These are phyloP conservation scores for Charadrius vociferus DNA, from an alignment of 2,113 vertebrate species.

Conservation along the genomic window DNA sequence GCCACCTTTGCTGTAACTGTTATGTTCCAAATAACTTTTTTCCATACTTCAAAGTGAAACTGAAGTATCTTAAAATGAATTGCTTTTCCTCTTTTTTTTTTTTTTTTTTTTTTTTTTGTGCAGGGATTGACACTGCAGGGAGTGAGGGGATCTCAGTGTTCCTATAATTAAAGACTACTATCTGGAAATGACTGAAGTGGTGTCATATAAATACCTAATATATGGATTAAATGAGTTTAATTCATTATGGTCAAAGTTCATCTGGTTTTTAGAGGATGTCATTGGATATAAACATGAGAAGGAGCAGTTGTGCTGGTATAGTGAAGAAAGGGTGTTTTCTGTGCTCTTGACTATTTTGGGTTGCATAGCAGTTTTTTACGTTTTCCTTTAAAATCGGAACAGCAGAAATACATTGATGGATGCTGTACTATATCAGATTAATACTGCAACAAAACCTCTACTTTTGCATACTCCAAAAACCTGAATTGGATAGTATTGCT, in stretches of 20 bases:
- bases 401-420: neutral
- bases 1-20: neutral
- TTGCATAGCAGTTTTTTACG: neutral
- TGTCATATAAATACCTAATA: neutral
- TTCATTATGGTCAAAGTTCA: neutral
- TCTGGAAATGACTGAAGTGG: neutral
- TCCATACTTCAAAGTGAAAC: neutral
- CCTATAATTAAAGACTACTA: neutral
- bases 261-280: neutral
- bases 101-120: neutral
- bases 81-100: neutral
- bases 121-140: fast-evolving
- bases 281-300: neutral
- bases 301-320: neutral
- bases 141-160: neutral
- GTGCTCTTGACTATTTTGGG: neutral
- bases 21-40: neutral
- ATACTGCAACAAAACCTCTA: neutral
- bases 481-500: neutral
- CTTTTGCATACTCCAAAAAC: neutral
- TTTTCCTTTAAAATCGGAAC: neutral
- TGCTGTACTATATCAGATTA: neutral
- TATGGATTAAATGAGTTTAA: neutral
- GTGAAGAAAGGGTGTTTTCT: neutral
- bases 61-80: neutral